Evolutionary conservation across 2,113 vertebrate genomes (phyloP).

Genomic region (Indri indri): DNA sequence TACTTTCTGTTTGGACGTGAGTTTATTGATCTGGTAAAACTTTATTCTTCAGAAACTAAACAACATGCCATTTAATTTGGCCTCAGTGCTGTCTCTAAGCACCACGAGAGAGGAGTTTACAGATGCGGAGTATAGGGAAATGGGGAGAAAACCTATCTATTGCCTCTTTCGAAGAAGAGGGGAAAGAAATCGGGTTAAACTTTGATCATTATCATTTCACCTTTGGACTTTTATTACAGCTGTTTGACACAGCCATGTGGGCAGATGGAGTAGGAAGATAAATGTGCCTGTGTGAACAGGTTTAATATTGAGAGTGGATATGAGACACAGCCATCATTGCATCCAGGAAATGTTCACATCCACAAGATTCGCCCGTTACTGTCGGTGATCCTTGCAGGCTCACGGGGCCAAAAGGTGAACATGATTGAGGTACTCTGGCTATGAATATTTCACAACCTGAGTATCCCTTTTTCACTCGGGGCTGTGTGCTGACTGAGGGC

Average conservation of each 20-base stretch:
- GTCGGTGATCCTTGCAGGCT: slow-evolving; percentile 74
- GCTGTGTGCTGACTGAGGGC: slow-evolving; percentile 90
- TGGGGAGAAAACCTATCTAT: neutral
- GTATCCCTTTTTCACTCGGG: slow-evolving; percentile 89
- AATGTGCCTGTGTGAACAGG: slow-evolving; percentile 71
- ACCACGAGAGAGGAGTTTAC: slow-evolving; percentile 62
- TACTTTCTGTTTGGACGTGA: slow-evolving; percentile 65
- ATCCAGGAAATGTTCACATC: slow-evolving; percentile 75
- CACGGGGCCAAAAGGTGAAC: slow-evolving; percentile 91
- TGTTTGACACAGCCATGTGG: slow-evolving; percentile 71
- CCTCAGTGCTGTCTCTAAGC: slow-evolving; percentile 52
- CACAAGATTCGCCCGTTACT: slow-evolving; percentile 75
- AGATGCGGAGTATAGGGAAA: neutral
- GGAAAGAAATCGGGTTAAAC: slow-evolving; percentile 58
- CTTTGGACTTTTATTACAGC: slow-evolving; percentile 80
- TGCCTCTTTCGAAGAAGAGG: slow-evolving; percentile 59
- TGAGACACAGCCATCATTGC: slow-evolving; percentile 64
- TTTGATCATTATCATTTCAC: slow-evolving; percentile 78
- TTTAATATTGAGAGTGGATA: slow-evolving; percentile 78
- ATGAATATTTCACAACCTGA: slow-evolving; percentile 92
- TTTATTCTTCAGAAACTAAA: slow-evolving; percentile 75
- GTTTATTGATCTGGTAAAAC: slow-evolving; percentile 71
- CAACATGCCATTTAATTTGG: slow-evolving; percentile 66
- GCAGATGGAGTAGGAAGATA: slow-evolving; percentile 80
- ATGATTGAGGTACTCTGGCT: slow-evolving; percentile 86